Evolutionary conservation across 2,888 invertebrate species (phyloP), one percentile per base, ranked within the genome.

Genomic region (Nebria salina): DNA sequence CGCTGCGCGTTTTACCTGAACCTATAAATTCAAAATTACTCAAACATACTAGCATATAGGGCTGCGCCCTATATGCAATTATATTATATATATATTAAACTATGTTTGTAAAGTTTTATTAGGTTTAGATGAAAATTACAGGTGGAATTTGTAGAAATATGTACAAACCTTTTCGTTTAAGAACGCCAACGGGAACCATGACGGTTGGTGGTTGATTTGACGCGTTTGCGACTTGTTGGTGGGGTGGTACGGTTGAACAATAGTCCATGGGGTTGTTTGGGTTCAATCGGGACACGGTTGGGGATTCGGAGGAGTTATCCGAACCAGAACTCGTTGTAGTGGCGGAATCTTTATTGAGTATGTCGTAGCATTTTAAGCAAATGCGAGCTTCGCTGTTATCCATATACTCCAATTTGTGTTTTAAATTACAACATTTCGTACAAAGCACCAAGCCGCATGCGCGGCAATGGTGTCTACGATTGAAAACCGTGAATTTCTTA

Each of bases 241-340:
- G 90, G 75, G 95, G 95, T 77, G 96, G 95, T 86, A 96, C 92
- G 72, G 94, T 94, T 82, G 95, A 95, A 89, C 96, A 96, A 89
- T 96, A 96, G 88, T 96, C 96, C 92, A 94, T 93, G 73, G 96
- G 96, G 89, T 96, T 96, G 89, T 95, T 95, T 76, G 96, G 96
- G 89, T 96, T 95, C 75, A 95, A 95, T 82, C 92, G 91, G 84
- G 91, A 89, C 82, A 87, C 88, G 7, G 54, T 54, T 0, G 84
- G 7, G 83, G 81, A 15, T 85, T 66, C 86, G 20, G 86, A 86
- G 0, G 87, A 86, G 4, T 85, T 82, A 54, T 87, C 87, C 7
- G 86, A 85, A 43, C 86, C 86, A 0, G 86, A 85, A 68, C 85
- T 86, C 85, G 79, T 65, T 70, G 54, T 82, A n/a, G 77, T 43